Evolutionary conservation across 2,888 invertebrate species (phyloP).

Genomic region (Cataglyphis albicans): DNA sequence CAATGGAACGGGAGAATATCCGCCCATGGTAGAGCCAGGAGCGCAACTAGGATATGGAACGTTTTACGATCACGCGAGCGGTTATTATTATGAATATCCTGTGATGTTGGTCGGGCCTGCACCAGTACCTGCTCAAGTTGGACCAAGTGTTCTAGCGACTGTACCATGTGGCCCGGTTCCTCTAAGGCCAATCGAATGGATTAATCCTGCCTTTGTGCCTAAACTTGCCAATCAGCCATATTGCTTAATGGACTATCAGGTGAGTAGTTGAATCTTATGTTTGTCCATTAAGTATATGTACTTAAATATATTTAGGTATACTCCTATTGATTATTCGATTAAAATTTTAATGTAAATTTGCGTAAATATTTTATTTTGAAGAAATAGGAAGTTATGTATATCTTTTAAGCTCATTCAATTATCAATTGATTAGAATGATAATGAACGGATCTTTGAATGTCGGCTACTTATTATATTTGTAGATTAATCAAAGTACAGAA

Average conservation of each 20-base stretch:
- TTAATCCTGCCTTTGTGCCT: slow-evolving; percentile 85
- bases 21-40: slow-evolving; percentile 74
- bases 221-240: slow-evolving; percentile 81
- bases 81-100: slow-evolving; percentile 85
- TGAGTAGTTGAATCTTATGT: slow-evolving; percentile 47
- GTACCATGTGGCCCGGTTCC: slow-evolving; percentile 86
- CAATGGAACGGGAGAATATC: slow-evolving; percentile 76
- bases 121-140: slow-evolving; percentile 81
- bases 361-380: not conserved
- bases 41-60: slow-evolving; percentile 81
- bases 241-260: slow-evolving; percentile 83
- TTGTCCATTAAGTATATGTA: not conserved
- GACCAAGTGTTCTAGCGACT: slow-evolving; percentile 83
- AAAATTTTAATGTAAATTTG: not conserved
- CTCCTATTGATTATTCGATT: not conserved
- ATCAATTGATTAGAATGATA: slow-evolving; percentile 2
- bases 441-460: not conserved
- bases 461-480: slow-evolving; percentile 1
- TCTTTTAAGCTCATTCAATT: slow-evolving; percentile 3
- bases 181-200: slow-evolving; percentile 86
- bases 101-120: slow-evolving; percentile 85
- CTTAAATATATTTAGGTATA: not conserved
- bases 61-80: slow-evolving; percentile 83
- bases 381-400: not conserved
- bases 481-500: slow-evolving; percentile 75